Base-by-base conservation (phyloP, 92 coral and sea anemone genomes). In the Paragorgia papillata region DNA sequence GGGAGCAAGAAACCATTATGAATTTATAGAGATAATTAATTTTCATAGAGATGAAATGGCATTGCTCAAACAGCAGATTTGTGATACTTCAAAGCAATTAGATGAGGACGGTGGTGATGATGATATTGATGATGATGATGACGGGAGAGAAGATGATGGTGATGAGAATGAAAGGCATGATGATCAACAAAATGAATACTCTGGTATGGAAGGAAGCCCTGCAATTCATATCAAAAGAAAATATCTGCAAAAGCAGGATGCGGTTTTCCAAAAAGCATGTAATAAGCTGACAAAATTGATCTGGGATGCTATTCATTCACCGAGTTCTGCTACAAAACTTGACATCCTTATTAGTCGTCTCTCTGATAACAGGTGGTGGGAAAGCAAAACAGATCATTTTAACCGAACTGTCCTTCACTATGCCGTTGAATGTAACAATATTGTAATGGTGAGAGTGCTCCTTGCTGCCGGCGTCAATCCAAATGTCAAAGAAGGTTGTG, bases 41-140 rank as follows among this genome's bases (percentile, higher is more conserved):
- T 35, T 33, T 7, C 86, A 77, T 71, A 57, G 34, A 26, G 64
- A 48, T 20, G 80, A 82, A 20, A 82, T 76, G 84, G 62, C 48
- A 9, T 34, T 22, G 29, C 28, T 50, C 12, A 64, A 67, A 14
- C 19, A 51, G 19, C 89, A 75, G 26, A 44, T 85, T 8, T 39
- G 74, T 0, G 33, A 32, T 22, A 62, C n/a, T n/a, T n/a, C 68
- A 3, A 81, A 62, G 70, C 25, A 81, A 40, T 18, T 35, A 7
- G 54, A 46, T 0, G 73, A 18, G 10, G 39, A 15, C 1, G 54
- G n/a, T 35, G 19, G 20, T 40, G 40, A 62, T 24, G 20, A 43
- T 37, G 39, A 8, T 60, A 59, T 40, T 60, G 80, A 34, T 35
- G 84, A 35, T 59, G 74, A 74, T 75, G 71, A 29, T 50, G 82